A percentile compares a stretch with the other conserved stretches of the same genome.
Evolutionary conservation across 2,797 vertebrate genomes (phyloP).

Genomic region (Oreochromis grahami): DNA sequence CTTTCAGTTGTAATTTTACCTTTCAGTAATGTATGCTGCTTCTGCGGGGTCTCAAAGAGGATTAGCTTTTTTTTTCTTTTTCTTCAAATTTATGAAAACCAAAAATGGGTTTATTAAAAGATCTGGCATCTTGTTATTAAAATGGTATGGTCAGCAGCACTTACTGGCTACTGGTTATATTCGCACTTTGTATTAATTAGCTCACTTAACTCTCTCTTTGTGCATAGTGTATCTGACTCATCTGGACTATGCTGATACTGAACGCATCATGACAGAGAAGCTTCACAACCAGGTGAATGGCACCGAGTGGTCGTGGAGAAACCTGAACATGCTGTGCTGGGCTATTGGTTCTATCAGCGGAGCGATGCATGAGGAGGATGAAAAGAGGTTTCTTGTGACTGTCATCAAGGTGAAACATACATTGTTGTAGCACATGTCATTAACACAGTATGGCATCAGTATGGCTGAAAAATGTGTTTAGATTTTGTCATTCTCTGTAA

Average conservation of each 20-base stretch:
- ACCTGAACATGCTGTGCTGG: conserved; percentile 97
- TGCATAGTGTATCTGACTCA: conserved; percentile 91
- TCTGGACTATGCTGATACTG: conserved; percentile 95
- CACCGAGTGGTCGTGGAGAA: conserved; percentile 97
- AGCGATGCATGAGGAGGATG: conserved; percentile 98
- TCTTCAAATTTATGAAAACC: neutral
- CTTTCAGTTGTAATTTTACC: neutral
- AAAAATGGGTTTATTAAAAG: neutral
- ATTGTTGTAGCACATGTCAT: neutral
- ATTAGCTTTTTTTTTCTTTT: neutral
- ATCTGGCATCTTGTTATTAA: neutral
- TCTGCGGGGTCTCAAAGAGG: neutral
- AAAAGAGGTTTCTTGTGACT: conserved; percentile 96
- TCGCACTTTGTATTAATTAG: neutral
- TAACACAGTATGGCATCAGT: neutral
- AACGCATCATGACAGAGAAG: conserved; percentile 98
- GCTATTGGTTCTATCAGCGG: conserved; percentile 98
- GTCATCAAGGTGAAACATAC: conserved; percentile 87
- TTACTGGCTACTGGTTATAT: neutral
- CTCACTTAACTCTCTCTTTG: neutral
- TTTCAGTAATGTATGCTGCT: neutral
- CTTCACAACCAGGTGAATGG: conserved; percentile 98
- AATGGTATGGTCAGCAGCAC: fast-evolving
- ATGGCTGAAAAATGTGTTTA: neutral
- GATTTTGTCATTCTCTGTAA: neutral